These are phyloP conservation scores for Mus caroli DNA, from an alignment of 2,797 vertebrate genomes.

Conservation along the genomic window DNA sequence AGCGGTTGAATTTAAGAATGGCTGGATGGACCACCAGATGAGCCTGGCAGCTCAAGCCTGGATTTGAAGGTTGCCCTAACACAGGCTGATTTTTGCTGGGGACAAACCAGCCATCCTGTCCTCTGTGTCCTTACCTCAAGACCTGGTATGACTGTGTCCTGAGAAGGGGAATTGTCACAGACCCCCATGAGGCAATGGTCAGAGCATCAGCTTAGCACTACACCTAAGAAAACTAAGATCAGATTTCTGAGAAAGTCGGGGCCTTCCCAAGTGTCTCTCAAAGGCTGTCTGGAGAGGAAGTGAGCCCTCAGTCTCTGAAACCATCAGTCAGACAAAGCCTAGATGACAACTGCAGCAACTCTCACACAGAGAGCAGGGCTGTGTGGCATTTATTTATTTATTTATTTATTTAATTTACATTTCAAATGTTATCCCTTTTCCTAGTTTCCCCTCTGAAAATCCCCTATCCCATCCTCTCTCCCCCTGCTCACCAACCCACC, in stretches of 20 bases:
- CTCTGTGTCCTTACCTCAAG: neutral
- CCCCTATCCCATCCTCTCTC: too few species aligned
- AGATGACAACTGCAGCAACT: neutral
- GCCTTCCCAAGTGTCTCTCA: neutral
- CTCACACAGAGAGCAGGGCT: neutral
- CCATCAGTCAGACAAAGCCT: neutral
- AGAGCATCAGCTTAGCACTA: neutral
- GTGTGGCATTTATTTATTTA: neutral
- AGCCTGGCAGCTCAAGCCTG: neutral
- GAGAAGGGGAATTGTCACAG: neutral
- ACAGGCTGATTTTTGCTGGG: neutral
- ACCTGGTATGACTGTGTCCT: neutral
- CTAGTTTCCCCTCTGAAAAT: too few species aligned
- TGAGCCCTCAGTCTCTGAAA: conserved; percentile 6
- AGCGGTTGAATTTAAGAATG: neutral
- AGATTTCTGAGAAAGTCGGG: conserved; percentile 5
- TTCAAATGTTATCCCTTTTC: too few species aligned
- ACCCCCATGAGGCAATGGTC: neutral
- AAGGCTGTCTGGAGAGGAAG: neutral
- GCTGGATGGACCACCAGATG: neutral
- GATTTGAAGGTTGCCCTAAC: neutral
- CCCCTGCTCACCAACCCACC: too few species aligned
- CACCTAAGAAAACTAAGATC: neutral
- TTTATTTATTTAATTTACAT: too few species aligned
- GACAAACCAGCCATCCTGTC: neutral